phyloP scores from a whole-genome alignment of 2,113 vertebrate genomes.

The Ceyx margarethae region DNA sequence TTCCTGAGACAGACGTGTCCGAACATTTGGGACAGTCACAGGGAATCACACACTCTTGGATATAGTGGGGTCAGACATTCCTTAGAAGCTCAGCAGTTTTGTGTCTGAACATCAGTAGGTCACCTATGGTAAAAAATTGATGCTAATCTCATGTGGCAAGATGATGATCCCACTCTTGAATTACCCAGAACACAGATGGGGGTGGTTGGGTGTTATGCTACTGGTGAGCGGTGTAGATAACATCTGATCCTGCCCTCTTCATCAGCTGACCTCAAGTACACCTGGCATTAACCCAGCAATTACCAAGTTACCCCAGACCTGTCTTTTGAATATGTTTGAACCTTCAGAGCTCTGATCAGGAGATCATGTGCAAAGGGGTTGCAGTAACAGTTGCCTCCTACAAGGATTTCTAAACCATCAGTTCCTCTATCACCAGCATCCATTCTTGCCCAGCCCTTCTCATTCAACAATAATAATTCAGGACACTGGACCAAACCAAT shows the following conservation, averaged over 20 bases:
- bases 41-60: neutral
- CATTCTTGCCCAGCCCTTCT: neutral
- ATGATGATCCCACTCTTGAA: neutral
- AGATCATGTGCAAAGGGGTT: neutral
- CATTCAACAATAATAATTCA: neutral
- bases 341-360: neutral
- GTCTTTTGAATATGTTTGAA: neutral
- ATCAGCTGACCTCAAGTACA: neutral
- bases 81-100: neutral
- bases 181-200: neutral
- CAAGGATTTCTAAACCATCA: neutral
- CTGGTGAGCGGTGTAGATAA: fast-evolving
- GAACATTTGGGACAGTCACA: neutral
- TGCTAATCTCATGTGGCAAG: neutral
- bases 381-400: neutral
- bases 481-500: neutral
- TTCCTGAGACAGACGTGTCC: neutral
- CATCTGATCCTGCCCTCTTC: neutral
- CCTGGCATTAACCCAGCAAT: neutral
- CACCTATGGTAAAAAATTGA: constrained; percentile 14
- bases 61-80: neutral
- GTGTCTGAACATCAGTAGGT: neutral
- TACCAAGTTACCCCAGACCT: neutral
- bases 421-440: neutral
- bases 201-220: neutral